A percentile compares a stretch with the other conserved stretches of the same genome.
These are phyloP conservation scores for Apostichopus leukothele DNA, from an alignment of 53 echinoderm and acorn worm species.

Conservation along the genomic window DNA sequence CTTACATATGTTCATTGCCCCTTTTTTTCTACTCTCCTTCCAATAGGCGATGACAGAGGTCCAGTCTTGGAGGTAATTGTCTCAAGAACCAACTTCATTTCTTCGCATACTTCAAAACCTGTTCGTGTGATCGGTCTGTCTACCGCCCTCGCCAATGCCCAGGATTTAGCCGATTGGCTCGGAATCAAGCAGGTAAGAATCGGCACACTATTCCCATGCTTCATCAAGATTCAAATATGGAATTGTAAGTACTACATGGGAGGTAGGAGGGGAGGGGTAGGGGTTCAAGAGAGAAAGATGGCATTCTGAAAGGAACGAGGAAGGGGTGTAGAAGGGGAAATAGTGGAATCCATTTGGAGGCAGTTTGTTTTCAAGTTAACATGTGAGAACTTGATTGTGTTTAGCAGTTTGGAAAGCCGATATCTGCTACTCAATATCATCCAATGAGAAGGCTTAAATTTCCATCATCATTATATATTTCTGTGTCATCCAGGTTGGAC, in stretches of 20 bases:
- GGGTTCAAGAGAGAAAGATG: not conserved
- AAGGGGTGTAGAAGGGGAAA: not conserved
- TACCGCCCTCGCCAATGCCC: slow-evolving; percentile 94
- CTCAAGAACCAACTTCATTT: slow-evolving; percentile 98
- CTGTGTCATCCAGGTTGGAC: slow-evolving; percentile 55
- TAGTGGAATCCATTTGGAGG: too few relatives aligned
- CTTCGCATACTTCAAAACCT: slow-evolving; percentile 82
- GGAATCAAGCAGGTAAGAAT: slow-evolving; percentile 87
- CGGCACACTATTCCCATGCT: not conserved
- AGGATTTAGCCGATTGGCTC: slow-evolving; percentile 95
- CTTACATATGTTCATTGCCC: not conserved
- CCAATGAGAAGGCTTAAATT: too few relatives aligned
- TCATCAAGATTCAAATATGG: too few relatives aligned
- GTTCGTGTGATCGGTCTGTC: slow-evolving; percentile 91
- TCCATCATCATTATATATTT: too few relatives aligned
- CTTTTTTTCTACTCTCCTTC: not conserved
- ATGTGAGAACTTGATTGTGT: too few relatives aligned
- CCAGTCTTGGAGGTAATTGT: slow-evolving; percentile 98
- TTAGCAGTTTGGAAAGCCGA: too few relatives aligned
- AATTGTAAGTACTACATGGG: too few relatives aligned
- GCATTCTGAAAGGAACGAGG: too few relatives aligned
- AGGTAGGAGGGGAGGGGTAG: not conserved
- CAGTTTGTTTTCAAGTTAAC: too few relatives aligned
- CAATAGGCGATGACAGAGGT: slow-evolving; percentile 87
- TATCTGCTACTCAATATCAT: too few relatives aligned